phyloP scores from a whole-genome alignment of 2,797 vertebrate genomes.

The Myoxocephalus aenaeus region DNA sequence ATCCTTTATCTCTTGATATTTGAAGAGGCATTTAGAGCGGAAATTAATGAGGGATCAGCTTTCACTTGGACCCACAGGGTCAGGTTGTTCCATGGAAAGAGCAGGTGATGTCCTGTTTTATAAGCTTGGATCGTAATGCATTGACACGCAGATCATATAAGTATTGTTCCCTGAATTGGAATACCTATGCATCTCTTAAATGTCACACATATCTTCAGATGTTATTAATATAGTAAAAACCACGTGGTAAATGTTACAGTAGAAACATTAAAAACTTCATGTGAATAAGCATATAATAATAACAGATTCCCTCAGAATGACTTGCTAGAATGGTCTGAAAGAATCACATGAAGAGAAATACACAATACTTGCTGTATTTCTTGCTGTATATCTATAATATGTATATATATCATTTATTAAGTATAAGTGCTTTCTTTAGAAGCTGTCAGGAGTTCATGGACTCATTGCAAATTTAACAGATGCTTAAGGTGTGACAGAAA shows the following conservation, averaged over 20 bases:
- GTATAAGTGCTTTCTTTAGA: constrained; percentile 45
- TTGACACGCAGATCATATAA: neutral
- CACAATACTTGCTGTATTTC: constrained; percentile 9
- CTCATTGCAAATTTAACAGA: constrained; percentile 60
- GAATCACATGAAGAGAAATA: neutral
- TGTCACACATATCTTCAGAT: neutral
- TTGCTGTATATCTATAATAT: neutral
- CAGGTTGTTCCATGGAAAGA: neutral
- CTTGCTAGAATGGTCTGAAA: neutral
- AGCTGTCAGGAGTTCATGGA: constrained; percentile 50
- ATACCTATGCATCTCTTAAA: neutral
- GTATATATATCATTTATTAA: constrained; percentile 26
- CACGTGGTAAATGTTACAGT: neutral
- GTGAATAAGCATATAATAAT: neutral
- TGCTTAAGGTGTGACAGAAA: constrained; percentile 20
- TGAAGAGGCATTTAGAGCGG: constrained; percentile 26
- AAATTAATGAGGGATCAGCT: constrained; percentile 37
- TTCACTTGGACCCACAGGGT: constrained; percentile 25
- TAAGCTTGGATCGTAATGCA: neutral
- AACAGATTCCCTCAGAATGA: neutral
- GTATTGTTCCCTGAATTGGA: neutral
- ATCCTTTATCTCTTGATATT: constrained; percentile 31
- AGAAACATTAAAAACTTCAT: too few species aligned
- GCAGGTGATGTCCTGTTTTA: neutral
- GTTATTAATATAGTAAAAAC: neutral